Evolutionary conservation across 2,113 vertebrate genomes (phyloP).

Genomic region (Pionites leucogaster): DNA sequence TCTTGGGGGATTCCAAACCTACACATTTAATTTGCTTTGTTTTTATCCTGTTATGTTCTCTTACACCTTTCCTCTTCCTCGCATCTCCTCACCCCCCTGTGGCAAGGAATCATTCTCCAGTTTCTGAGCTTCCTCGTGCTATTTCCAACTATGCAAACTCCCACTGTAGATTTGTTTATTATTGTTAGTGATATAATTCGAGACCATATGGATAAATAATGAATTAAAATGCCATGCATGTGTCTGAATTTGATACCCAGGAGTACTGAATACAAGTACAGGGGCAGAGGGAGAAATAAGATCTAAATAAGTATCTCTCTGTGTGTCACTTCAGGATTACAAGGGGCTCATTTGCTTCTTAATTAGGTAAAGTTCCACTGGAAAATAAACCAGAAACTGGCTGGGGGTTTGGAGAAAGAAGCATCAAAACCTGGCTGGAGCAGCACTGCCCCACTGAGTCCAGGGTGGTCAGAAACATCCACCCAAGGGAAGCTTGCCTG

Average conservation of each 20-base stretch:
- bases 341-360: neutral
- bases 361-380: neutral
- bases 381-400: neutral
- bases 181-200: neutral
- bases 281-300: neutral
- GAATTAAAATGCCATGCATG: neutral
- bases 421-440: neutral
- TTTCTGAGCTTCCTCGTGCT: neutral
- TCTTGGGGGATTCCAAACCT: constrained; percentile 39
- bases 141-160: neutral
- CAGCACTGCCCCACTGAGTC: neutral
- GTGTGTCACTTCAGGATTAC: neutral
- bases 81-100: neutral
- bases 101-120: neutral
- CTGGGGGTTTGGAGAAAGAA: neutral
- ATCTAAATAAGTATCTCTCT: neutral
- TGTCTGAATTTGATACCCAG: constrained; percentile 2
- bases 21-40: constrained; percentile 41
- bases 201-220: constrained; percentile 27
- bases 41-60: constrained; percentile 45
- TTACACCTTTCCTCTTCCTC: constrained; percentile 14
- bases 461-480: neutral
- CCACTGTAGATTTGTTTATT: neutral
- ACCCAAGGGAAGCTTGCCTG: neutral
- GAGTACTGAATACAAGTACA: neutral